phyloP scores from a whole-genome alignment of 2,888 invertebrate species.

The Drosophila neutralis region DNA sequence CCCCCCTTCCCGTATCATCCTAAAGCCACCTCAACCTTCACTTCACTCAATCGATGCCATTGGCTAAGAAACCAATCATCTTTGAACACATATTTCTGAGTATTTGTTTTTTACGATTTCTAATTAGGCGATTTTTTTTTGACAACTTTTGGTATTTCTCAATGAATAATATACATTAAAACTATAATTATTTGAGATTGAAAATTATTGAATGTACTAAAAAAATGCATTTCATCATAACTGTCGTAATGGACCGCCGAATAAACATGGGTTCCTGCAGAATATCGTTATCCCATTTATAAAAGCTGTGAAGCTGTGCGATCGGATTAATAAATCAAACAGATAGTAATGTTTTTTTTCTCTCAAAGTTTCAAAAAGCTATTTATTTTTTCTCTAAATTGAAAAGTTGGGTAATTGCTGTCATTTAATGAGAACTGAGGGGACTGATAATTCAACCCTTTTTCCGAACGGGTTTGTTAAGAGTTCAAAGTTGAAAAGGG shows the following conservation, averaged over 20 bases:
- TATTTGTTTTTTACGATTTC: background rate
- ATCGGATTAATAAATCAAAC: no score
- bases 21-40: background rate
- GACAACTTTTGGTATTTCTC: background rate
- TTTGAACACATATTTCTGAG: background rate
- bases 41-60: background rate
- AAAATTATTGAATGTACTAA: no score
- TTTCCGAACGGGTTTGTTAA: background rate
- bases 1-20: background rate
- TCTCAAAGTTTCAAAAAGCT: background rate
- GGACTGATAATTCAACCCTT: conserved; percentile 30
- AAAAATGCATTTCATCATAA: no score
- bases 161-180: background rate
- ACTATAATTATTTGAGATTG: background rate
- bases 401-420: conserved; percentile 11
- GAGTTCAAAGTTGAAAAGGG: conserved; percentile 43
- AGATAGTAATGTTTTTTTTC: background rate
- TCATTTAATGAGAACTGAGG: background rate
- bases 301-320: no score
- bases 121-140: background rate
- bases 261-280: no score
- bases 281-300: no score
- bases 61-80: conserved; percentile 1
- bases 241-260: no score
- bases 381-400: background rate